Conservation (phyloP, 2,113 vertebrate genomes). For the Herpetotheres cachinnans region DNA sequence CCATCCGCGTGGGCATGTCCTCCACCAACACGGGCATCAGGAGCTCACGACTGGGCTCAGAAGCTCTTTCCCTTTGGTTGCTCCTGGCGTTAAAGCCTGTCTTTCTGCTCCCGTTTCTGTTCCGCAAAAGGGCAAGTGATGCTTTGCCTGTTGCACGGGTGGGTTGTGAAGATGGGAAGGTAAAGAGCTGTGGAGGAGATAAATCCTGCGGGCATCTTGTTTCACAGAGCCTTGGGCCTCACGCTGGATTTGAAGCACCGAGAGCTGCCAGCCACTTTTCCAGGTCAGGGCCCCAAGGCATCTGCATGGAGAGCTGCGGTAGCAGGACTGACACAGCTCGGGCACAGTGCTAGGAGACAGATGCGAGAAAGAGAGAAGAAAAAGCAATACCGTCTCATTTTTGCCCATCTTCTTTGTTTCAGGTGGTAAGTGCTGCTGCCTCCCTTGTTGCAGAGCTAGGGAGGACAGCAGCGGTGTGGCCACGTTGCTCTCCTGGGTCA, state of each 20-base stretch:
- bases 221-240: not conserved
- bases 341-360: not conserved
- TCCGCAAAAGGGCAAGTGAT: not conserved
- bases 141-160: not conserved
- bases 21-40: fast-evolving
- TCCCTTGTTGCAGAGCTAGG: not conserved
- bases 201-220: not conserved
- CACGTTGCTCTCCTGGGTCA: not conserved
- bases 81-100: not conserved
- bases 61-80: not conserved
- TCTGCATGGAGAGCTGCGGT: fast-evolving
- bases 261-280: not conserved
- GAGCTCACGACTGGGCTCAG: fast-evolving
- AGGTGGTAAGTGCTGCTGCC: not conserved
- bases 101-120: not conserved
- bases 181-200: not conserved
- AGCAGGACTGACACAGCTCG: fast-evolving
- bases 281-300: not conserved
- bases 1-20: not conserved
- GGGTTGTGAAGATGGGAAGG: not conserved
- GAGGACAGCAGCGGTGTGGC: fast-evolving
- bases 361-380: not conserved
- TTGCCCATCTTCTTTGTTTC: not conserved
- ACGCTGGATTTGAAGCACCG: not conserved
- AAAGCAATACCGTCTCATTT: not conserved